Evolutionary conservation across 2,888 invertebrate genomes (phyloP).

Genomic region (Masnerella sp.): DNA sequence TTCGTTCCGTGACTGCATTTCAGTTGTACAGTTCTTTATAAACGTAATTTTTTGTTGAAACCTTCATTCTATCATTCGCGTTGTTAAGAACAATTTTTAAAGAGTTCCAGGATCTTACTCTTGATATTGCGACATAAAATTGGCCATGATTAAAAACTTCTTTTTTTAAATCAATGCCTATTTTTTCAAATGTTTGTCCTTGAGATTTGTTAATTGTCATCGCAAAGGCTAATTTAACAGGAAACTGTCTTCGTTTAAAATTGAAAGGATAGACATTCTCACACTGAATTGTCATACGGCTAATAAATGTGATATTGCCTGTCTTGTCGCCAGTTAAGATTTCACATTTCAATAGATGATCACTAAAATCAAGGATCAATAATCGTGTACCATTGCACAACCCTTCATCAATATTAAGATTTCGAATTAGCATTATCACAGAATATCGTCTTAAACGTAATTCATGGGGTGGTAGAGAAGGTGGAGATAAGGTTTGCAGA

Average conservation of each 20-base stretch:
- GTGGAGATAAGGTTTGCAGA: constrained; percentile 7
- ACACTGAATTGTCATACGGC: constrained; percentile 8
- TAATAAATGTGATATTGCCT: not conserved
- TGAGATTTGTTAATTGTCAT: constrained; percentile 60
- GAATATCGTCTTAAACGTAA: constrained; percentile 6
- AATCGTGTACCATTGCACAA: constrained; percentile 3
- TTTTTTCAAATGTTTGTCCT: constrained; percentile 43
- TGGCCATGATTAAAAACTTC: too few species aligned
- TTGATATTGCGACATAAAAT: too few species aligned
- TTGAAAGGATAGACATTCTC: constrained; percentile 10
- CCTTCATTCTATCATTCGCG: too few species aligned
- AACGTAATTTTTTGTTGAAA: not conserved
- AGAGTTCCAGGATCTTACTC: too few species aligned
- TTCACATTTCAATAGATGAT: too few species aligned
- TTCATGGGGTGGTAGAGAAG: constrained; percentile 7
- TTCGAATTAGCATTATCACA: constrained; percentile 1
- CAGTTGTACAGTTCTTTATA: not conserved
- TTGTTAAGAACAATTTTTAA: too few species aligned
- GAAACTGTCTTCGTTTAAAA: constrained; percentile 41
- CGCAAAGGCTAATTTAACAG: constrained; percentile 51
- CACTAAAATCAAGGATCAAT: constrained; percentile 13
- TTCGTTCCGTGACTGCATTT: too few species aligned
- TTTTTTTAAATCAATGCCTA: not conserved
- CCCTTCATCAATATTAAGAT: not conserved
- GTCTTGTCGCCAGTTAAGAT: constrained; percentile 3